phyloP scores from a whole-genome alignment of 2,888 invertebrate species.

The Blastobasis lacticolella region DNA sequence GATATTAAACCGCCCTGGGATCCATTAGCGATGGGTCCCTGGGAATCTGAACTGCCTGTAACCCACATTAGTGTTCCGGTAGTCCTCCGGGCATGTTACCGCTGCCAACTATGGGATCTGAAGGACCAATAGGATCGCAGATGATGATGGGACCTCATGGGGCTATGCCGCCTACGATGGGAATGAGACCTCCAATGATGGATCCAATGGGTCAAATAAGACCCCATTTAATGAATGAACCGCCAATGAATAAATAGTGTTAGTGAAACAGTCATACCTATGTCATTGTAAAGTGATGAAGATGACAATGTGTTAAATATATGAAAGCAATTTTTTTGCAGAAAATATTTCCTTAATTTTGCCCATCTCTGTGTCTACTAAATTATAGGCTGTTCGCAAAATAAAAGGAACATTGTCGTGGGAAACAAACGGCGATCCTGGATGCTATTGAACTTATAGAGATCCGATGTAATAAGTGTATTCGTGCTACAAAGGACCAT shows the following conservation, averaged over 20 bases:
- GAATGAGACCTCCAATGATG: slow-evolving; percentile 79
- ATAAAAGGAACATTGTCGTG: no score
- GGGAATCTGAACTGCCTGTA: no score
- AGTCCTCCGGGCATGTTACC: slow-evolving; percentile 79
- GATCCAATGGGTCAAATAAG: slow-evolving; percentile 83
- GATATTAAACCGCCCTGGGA: slow-evolving; percentile 87
- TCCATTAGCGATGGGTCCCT: slow-evolving; percentile 73
- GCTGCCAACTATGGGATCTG: slow-evolving; percentile 76
- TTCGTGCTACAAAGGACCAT: no score
- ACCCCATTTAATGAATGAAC: slow-evolving; percentile 82
- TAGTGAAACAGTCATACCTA: neutral
- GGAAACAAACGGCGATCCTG: no score
- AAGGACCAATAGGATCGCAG: slow-evolving; percentile 80
- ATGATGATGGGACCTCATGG: slow-evolving; percentile 91
- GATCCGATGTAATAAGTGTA: no score
- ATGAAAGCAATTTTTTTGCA: neutral
- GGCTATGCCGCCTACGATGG: slow-evolving; percentile 85
- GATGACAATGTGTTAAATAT: neutral
- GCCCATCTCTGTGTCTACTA: no score
- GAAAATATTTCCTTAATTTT: no score
- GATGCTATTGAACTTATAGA: no score
- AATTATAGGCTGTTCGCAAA: no score
- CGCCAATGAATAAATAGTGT: slow-evolving; percentile 74
- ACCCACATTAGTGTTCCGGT: no score
- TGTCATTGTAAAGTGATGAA: neutral